Conservation (phyloP, 2,797 vertebrate genomes). For the Malurus leucopterus region DNA sequence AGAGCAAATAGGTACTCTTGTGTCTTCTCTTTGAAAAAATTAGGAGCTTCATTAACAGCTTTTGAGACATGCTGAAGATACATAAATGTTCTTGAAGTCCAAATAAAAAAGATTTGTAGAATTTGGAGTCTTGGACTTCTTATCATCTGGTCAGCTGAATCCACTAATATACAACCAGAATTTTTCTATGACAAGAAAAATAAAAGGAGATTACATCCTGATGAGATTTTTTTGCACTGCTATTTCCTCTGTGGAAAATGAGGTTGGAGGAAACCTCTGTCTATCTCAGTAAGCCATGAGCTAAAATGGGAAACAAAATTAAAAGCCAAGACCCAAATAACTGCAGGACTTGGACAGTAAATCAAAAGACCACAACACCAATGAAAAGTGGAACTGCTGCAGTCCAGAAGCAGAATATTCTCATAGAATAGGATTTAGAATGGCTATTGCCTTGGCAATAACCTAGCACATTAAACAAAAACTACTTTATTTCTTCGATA, state of each 20-base stretch:
- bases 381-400: not conserved
- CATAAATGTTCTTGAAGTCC: not conserved
- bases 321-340: conserved; percentile 12
- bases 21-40: not conserved
- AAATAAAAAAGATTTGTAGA: not conserved
- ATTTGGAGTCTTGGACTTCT: not conserved
- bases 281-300: not conserved
- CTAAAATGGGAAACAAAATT: conserved; percentile 12
- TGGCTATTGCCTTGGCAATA: not conserved
- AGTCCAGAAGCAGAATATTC: not conserved
- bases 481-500: not conserved
- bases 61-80: not conserved
- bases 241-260: conserved; percentile 36
- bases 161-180: not conserved
- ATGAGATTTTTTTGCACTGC: conserved; percentile 17
- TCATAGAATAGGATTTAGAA: not conserved
- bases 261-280: conserved; percentile 12
- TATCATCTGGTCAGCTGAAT: not conserved
- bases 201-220: not conserved
- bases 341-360: not conserved
- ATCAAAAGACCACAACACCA: not conserved
- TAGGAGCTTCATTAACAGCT: not conserved
- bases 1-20: not conserved
- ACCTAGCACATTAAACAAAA: not conserved
- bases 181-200: conserved; percentile 29